Evolutionary conservation across 2,888 invertebrate species (phyloP), one percentile per base, ranked within the genome.

Genomic region (Scaptomyza cyrtandrae): DNA sequence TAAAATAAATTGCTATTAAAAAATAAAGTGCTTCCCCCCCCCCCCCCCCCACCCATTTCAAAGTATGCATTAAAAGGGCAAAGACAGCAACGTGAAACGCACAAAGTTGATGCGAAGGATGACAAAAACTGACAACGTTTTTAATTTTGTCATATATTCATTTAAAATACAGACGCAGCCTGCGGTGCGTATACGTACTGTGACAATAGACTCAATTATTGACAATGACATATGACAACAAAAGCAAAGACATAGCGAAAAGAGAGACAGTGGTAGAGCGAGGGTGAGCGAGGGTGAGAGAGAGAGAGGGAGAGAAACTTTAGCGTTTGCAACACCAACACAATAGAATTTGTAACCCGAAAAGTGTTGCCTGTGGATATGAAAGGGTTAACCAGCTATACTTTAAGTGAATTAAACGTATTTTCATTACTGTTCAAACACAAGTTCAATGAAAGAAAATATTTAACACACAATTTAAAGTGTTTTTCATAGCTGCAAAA

Each of bases 1-100:
- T 78, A 75, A 75, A 75, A 75, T 72, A 75, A 78, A 78, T 76
- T 78, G 72, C 59, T 44, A 75, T 78, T 75, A 52, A 65, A 75
- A 74, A 76, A 60, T 63, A 55, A 75, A 67, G 59, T 63, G 50
- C 10, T 39, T 2, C 49, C 10, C 2, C 33, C 10, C 9, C 31
- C 31, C 63, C 68, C 49, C 10, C 2, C 33, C 10, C 9, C 31
- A 6, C 63, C 68, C 54, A 61, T 56, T 58, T 57, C 6, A 24
- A 55, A 49, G 16, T 33, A 16, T 49, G 49, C 35, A n/a, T 35
- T 24, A 56, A 52, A 6, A 61, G 41, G 54, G 41, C 54, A 46
- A 61, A 70, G 63, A 67, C 52, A 49, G 29, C 46, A 67, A 64
- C 49, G 53, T 33, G 14, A n/a, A 27, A 50, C 41, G 41, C 35